Percentiles rank a stretch among this genome's conserved stretches.
Conservation (phyloP, 2,888 invertebrate genomes). For the Tridacna crocea region DNA sequence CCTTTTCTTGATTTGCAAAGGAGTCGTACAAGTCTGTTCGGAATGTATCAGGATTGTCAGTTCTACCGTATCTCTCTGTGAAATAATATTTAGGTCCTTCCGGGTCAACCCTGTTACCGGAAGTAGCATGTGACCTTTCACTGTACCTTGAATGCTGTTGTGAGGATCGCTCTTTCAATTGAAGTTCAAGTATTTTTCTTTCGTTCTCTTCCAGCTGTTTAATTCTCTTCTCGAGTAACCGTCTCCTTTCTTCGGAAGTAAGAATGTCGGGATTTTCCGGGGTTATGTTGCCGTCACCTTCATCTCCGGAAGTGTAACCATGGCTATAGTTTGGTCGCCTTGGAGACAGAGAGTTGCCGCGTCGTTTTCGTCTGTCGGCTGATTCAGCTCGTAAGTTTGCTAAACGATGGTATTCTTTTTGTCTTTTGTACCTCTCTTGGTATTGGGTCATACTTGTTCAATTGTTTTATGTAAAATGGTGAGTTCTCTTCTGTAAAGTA, state of each 20-base stretch:
- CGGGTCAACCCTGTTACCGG: background rate
- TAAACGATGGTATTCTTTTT: background rate
- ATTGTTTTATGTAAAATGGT: no score
- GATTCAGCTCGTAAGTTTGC: background rate
- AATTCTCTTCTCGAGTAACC: constrained; percentile 43
- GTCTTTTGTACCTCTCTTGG: background rate
- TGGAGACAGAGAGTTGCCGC: background rate
- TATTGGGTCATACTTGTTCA: background rate
- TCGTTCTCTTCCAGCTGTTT: constrained; percentile 49
- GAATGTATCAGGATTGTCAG: constrained; percentile 20
- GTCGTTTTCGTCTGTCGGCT: background rate
- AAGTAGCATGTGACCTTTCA: constrained; percentile 17
- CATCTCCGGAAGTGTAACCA: constrained; percentile 4
- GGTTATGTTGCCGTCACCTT: constrained; percentile 11
- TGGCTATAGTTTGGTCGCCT: background rate
- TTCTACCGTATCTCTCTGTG: background rate
- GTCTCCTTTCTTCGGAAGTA: constrained; percentile 26
- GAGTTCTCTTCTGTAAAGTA: no score
- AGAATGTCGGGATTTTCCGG: constrained; percentile 30
- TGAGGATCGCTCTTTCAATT: constrained; percentile 25
- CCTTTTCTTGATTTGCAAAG: background rate
- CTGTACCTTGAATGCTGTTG: constrained; percentile 28
- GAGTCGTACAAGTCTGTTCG: background rate
- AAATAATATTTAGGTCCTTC: background rate
- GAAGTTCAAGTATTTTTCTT: constrained; percentile 33